Base-by-base conservation (phyloP, 1,140 invertebrate genomes). In the Papilio xuthus region DNA sequence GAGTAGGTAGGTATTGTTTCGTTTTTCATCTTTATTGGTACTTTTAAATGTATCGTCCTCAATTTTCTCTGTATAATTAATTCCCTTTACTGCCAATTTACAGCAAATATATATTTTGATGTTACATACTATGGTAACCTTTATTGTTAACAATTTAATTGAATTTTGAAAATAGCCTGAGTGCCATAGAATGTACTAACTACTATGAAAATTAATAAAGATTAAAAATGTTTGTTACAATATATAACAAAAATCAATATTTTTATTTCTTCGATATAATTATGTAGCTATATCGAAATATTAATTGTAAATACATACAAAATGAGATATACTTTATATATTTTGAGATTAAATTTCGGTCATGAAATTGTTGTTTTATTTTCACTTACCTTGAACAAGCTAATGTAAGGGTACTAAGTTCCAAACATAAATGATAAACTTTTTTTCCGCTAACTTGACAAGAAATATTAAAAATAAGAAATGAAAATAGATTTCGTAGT, bases 261-360 rank as follows among this genome's bases (percentile, higher is more conserved):
- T 79, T 69, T 81, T 77, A 63, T 73, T 79, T 75, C 47, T 13
- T 75, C 50, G 50, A 75, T 75, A 37, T 56, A 75, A 37, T 15
- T 15, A 41, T 63, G 32, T 41, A 63, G 28, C 53, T 63, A 63
- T 42, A 60, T 76, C 9, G 53, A 85, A 78, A 76, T 80, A 60
- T 80, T 73, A 78, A 72, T 82, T 87, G 85, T 89, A 89, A 85
- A 90, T 90, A 89, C 81, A 82, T 80, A 80, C 82, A 82, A 85
- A 88, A 88, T 89, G 84, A 91, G 76, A 87, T 90, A 88, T 79
- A 67, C 91, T 89, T 90, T 92, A 91, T 89, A 91, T 91, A 91
- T 90, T 88, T 92, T 89, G 86, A 90, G 85, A 92, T 87, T 92
- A 92, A 91, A 92, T 87, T 88, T 86, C 84, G 88, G 83, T 88